Base-by-base conservation (phyloP, 2,797 vertebrate species). In the Rhadinocentrus ornatus region DNA sequence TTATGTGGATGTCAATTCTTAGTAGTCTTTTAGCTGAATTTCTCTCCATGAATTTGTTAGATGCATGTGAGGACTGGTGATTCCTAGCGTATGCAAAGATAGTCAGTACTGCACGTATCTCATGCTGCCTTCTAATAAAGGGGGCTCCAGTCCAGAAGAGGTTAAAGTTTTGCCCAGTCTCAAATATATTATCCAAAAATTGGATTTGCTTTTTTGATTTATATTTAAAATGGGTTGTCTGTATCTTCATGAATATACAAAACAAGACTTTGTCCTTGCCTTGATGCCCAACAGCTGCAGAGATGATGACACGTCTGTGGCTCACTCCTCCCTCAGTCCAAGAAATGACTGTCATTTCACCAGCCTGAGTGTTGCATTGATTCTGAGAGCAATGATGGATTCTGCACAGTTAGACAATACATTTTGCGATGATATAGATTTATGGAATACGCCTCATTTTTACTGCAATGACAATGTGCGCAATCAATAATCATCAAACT, bases 311-410 rank as follows among this genome's bases (percentile, higher is more conserved):
- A 60, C 69, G 65, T 68, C 12, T 61, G 62, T 70, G 75, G 59
- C 48, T 73, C 31, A 44, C 57, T 62, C 55, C 78, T 77, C 75
- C 69, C 58, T 80, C 77, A 18, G 46, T 81, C 64, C 37, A 69
- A 66, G 59, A 87, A 73, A 83, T 79, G 53, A n/a, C 62, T 53
- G 79, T 50, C 73, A 62, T 89, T 88, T 71, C 69, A 56, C n/a
- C 69, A 65, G 75, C 65, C 63, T 77, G 48, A 27, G 58, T 59
- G 52, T 65, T 24, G 32, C 77, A 88, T 81, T 69, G 88, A 89
- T 82, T 81, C 24, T 64, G 53, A 54, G 77, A 81, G 84, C 71
- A 64, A 39, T 82, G 72, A 85, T 77, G 68, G 70, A 81, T 85
- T 87, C 55, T 84, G 82, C 50, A 73, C 73, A 22, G 54, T 73